A percentile compares a stretch with the other conserved stretches of the same genome.
Evolutionary conservation across 2,113 vertebrate genomes (phyloP).

Genomic region (Halichoeres trimaculatus): DNA sequence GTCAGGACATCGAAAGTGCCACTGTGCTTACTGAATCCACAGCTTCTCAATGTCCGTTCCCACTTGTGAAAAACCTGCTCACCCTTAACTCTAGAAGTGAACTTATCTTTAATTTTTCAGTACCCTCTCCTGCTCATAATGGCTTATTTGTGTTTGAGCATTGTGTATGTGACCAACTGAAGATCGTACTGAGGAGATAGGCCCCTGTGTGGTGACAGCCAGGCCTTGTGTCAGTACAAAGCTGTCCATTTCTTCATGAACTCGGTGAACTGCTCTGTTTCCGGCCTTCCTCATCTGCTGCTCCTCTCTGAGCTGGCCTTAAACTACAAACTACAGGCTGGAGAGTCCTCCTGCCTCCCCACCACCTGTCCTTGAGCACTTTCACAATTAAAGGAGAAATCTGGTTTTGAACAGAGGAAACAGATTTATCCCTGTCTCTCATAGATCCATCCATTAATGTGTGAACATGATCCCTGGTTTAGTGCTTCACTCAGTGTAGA

Average conservation of each 20-base stretch:
- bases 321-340: conserved; percentile 23
- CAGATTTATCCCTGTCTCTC: background rate
- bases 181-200: conserved; percentile 65
- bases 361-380: conserved; percentile 30
- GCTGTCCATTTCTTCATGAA: conserved; percentile 75
- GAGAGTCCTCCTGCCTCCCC: conserved; percentile 31
- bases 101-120: background rate
- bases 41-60: background rate
- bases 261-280: conserved; percentile 72
- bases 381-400: conserved; percentile 23
- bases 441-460: background rate
- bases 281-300: conserved; percentile 73
- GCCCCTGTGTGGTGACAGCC: conserved; percentile 56
- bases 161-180: conserved; percentile 34
- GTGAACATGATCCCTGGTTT: background rate
- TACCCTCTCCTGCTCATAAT: conserved; percentile 30
- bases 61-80: background rate
- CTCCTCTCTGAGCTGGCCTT: conserved; percentile 43
- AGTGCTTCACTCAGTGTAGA: background rate
- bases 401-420: background rate
- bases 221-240: conserved; percentile 74
- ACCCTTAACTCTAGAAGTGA: background rate
- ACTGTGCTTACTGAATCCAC: background rate
- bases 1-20: background rate
- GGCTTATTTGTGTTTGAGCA: conserved; percentile 56